Percentiles rank a stretch among this genome's conserved stretches.
Evolutionary conservation across 2,797 vertebrate species (phyloP).

Genomic region (Champsocephalus gunnari): DNA sequence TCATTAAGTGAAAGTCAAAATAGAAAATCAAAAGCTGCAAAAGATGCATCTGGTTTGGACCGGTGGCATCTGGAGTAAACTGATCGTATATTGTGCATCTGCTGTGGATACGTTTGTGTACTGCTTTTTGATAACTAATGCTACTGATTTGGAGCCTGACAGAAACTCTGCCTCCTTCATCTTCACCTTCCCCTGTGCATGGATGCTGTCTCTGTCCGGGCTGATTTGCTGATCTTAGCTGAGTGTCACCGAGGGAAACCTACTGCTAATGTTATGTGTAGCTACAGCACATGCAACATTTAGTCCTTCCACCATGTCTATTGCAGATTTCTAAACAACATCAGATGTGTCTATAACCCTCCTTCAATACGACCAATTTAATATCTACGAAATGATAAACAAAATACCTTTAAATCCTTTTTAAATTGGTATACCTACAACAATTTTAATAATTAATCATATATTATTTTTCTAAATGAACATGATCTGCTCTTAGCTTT

Average conservation of each 20-base stretch:
- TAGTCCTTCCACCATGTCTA: background rate
- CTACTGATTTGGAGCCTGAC: constrained; percentile 33
- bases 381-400: background rate
- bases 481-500: too few species aligned
- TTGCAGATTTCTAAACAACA: background rate
- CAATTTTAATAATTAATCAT: background rate
- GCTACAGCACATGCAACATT: constrained; percentile 3
- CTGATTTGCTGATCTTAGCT: constrained; percentile 20
- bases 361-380: background rate
- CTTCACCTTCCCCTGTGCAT: constrained; percentile 37
- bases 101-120: background rate
- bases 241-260: constrained; percentile 4
- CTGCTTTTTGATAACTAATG: constrained; percentile 24
- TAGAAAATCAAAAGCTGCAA: constrained; percentile 49
- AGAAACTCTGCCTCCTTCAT: constrained; percentile 33
- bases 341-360: background rate
- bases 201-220: constrained; percentile 12
- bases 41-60: constrained; percentile 53
- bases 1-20: constrained; percentile 52
- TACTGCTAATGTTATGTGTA: constrained; percentile 1
- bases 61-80: constrained; percentile 32
- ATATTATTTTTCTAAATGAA: too few species aligned
- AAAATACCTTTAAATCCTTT: background rate
- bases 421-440: background rate
- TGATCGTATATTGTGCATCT: constrained; percentile 19